Percentiles rank a stretch among this genome's conserved stretches.
Evolutionary conservation across 2,113 vertebrate species (phyloP).

Genomic region (Alligator sinensis): DNA sequence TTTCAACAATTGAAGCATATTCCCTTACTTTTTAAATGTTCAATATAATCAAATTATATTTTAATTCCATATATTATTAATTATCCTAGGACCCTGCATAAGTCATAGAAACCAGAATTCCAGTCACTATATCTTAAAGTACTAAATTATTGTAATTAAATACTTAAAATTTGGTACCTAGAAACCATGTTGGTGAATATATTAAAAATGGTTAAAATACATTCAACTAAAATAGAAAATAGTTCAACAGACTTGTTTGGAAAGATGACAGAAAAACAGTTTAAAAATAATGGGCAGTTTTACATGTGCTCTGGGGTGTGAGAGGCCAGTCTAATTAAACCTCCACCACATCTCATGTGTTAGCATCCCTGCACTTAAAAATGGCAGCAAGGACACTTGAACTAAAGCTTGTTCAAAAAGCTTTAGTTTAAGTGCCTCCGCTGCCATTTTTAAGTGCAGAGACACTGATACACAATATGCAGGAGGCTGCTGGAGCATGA

Average conservation of each 20-base stretch:
- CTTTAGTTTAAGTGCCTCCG: too few relatives aligned
- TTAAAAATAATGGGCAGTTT: background rate
- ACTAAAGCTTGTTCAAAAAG: too few relatives aligned
- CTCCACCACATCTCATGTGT: too few relatives aligned
- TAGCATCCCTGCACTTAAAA: too few relatives aligned
- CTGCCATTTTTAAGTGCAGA: too few relatives aligned
- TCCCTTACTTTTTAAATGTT: background rate
- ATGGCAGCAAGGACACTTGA: too few relatives aligned
- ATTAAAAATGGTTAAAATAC: background rate
- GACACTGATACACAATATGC: too few relatives aligned
- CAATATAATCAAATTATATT: background rate
- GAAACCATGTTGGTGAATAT: background rate
- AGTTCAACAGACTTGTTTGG: background rate
- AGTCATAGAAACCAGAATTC: background rate
- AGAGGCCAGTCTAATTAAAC: too few relatives aligned
- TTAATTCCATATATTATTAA: background rate
- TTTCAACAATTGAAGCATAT: background rate
- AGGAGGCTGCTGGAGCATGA: too few relatives aligned
- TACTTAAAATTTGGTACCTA: background rate
- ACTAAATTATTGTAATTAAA: background rate
- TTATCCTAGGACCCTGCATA: background rate
- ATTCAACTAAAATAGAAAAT: background rate
- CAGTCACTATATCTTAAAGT: background rate
- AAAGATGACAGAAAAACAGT: background rate
- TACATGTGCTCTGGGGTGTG: too few relatives aligned